Conservation (phyloP, 1,140 invertebrate genomes). For the Spodoptera litura region DNA sequence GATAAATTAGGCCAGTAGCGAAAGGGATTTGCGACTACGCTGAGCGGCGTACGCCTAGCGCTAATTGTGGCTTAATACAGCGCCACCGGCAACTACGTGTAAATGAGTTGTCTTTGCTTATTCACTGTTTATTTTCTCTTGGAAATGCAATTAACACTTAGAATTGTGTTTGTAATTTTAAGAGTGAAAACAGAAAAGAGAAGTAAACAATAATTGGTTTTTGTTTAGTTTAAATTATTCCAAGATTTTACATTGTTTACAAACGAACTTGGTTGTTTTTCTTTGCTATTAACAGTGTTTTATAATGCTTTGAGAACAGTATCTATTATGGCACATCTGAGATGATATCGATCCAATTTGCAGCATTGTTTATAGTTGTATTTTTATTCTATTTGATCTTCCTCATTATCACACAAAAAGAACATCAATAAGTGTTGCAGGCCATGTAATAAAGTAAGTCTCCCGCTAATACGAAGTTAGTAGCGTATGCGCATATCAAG, state of each 20-base stretch:
- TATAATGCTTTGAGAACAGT: neutral
- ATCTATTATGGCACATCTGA: neutral
- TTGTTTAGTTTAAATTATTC: slow-evolving; percentile 17
- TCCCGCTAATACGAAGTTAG: slow-evolving; percentile 50
- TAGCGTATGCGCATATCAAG: slow-evolving; percentile 58
- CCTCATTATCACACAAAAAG: slow-evolving; percentile 44
- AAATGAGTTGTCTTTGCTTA: slow-evolving; percentile 23
- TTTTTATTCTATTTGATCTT: slow-evolving; percentile 30
- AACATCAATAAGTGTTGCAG: slow-evolving; percentile 35
- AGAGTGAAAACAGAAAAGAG: slow-evolving; percentile 29
- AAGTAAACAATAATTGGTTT: slow-evolving; percentile 11
- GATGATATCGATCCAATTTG: slow-evolving; percentile 38
- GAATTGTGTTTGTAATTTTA: slow-evolving; percentile 36
- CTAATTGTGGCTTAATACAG: slow-evolving; percentile 3
- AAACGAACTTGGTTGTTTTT: neutral
- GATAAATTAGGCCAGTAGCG: slow-evolving; percentile 16
- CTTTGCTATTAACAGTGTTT: slow-evolving; percentile 1
- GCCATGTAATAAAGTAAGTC: slow-evolving; percentile 22
- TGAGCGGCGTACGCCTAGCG: neutral
- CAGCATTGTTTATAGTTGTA: slow-evolving; percentile 21
- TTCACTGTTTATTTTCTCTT: slow-evolving; percentile 33
- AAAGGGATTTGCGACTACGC: neutral
- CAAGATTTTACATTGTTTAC: slow-evolving; percentile 2
- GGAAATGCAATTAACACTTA: slow-evolving; percentile 30
- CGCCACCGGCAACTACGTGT: neutral